These are phyloP conservation scores for Chromis chromis DNA, from an alignment of 2,797 vertebrate genomes.

Conservation along the genomic window DNA sequence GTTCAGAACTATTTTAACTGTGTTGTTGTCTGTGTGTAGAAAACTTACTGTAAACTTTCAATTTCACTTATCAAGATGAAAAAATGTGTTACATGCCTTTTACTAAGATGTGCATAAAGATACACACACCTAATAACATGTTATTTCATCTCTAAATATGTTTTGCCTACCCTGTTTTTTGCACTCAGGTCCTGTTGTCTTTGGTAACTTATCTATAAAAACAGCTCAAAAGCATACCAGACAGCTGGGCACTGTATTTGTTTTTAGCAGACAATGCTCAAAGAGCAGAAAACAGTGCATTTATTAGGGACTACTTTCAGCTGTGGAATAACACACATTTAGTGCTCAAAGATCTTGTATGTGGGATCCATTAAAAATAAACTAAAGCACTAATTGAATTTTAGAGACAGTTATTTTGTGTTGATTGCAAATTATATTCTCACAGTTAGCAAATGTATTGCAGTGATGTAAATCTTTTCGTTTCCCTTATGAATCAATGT, in stretches of 20 bases:
- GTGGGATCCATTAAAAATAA: not conserved
- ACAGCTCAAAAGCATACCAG: too few species aligned
- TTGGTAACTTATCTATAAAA: not conserved
- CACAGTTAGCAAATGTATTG: too few species aligned
- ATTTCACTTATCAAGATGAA: too few species aligned
- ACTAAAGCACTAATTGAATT: not conserved
- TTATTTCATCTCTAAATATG: not conserved
- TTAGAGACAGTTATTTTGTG: too few species aligned
- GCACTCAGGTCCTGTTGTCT: too few species aligned
- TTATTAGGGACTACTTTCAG: not conserved
- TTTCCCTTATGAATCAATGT: too few species aligned
- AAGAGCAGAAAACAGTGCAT: not conserved
- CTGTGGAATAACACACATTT: not conserved
- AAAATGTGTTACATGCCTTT: not conserved
- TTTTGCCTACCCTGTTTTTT: not conserved
- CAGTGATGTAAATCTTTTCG: too few species aligned
- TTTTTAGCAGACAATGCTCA: not conserved
- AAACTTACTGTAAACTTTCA: not conserved
- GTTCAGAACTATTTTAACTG: not conserved
- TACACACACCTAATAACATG: not conserved
- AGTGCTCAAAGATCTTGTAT: not conserved
- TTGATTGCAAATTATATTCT: too few species aligned
- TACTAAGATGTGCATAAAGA: not conserved
- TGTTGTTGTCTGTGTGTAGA: slow-evolving; percentile 26
- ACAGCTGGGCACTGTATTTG: not conserved